These are phyloP conservation scores for Tursiops truncatus DNA, from an alignment of 2,113 vertebrate species.

Conservation along the genomic window DNA sequence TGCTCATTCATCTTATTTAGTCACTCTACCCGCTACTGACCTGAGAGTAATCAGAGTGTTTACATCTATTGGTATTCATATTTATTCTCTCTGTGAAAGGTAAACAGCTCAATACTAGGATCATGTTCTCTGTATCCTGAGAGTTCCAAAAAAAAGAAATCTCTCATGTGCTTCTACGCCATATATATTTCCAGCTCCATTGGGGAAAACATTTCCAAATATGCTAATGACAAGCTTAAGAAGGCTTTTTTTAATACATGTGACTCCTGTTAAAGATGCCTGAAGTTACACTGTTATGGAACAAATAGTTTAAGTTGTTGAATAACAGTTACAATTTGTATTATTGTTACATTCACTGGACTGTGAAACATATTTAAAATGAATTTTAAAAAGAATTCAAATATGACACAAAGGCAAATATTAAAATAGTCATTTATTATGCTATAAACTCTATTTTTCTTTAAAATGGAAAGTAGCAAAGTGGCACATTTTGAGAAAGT, in stretches of 20 bases:
- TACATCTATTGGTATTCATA: neutral
- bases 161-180: neutral
- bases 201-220: neutral
- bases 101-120: neutral
- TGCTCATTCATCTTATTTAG: neutral
- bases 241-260: neutral
- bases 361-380: neutral
- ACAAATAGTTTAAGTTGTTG: neutral
- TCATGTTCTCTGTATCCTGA: neutral
- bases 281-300: neutral
- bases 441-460: neutral
- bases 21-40: neutral
- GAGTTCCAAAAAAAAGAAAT: neutral
- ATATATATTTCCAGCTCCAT: neutral
- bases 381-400: neutral
- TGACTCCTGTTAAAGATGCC: neutral
- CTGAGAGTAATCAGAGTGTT: neutral
- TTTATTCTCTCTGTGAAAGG: neutral
- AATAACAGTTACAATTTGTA: neutral
- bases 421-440: neutral
- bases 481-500: neutral
- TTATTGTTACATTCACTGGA: neutral
- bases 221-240: neutral
- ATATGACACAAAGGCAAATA: neutral
- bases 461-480: slow-evolving; percentile 14